Evolutionary conservation across 2,888 invertebrate species (phyloP).

Genomic region (Folsomia manolachei): DNA sequence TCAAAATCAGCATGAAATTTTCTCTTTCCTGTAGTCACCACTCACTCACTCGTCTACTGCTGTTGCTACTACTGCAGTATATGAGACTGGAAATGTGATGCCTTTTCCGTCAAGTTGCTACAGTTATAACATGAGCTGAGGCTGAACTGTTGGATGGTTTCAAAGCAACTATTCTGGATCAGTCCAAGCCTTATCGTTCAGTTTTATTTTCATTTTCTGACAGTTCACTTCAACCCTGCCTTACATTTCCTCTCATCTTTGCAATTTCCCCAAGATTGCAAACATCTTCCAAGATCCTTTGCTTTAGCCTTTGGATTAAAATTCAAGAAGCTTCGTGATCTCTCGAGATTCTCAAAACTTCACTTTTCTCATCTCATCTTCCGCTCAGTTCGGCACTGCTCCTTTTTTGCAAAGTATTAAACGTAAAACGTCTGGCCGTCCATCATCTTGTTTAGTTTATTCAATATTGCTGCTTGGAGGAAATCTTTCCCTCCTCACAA

Average conservation of each 20-base stretch:
- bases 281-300: background rate
- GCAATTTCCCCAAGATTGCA: conserved; percentile 21
- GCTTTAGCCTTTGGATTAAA: background rate
- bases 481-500: background rate
- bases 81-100: too few species aligned
- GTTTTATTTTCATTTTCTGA: conserved; percentile 16
- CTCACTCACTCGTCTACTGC: background rate
- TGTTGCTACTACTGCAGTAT: too few species aligned
- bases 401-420: too few species aligned
- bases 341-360: too few species aligned
- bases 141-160: background rate
- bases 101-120: background rate
- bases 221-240: conserved; percentile 14
- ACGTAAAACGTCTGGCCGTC: background rate
- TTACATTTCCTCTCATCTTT: conserved; percentile 14
- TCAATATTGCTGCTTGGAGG: background rate
- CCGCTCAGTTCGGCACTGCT: background rate
- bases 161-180: background rate
- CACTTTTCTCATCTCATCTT: background rate
- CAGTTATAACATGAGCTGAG: too few species aligned
- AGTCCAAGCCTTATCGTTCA: background rate
- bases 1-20: background rate
- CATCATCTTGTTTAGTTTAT: background rate
- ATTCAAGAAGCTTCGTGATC: background rate
- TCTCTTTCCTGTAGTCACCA: background rate